Base-by-base conservation (phyloP, 2,888 invertebrate genomes). In the Protodeltote pygarga region DNA sequence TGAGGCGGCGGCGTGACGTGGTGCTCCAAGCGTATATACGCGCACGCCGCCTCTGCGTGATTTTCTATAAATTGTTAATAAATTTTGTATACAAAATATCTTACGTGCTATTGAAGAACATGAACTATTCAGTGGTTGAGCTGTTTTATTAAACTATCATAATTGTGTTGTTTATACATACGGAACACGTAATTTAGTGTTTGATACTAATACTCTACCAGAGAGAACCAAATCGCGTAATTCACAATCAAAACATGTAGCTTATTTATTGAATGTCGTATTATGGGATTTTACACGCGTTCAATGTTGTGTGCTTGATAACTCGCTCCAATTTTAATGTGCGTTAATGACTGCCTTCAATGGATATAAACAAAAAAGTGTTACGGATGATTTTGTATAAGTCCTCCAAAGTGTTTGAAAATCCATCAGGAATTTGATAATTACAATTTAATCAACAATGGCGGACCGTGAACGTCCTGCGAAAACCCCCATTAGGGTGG, bases 401-500 rank as follows among this genome's bases (percentile, higher is more conserved):
- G 65, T 71, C 63, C 53, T 45, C 65, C 75, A 70, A 71, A 75
- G 77, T 83, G 81, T 72, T 76, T 58, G 46, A 71, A 65, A 73
- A 55, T 73, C 57, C 65, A 75, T 72, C 75, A 67, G 73, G 72
- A 79, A 73, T 76, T 78, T 78, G 71, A 79, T 80, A 80, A 80
- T 80, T 77, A 72, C 74, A 69, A 74, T 54, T 45, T 54, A 79
- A 75, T 76, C 80, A 74, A 81, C 83, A 85, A 93, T 93, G 93
- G 93, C 93, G 85, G 93, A 93, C 65, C 89, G 93, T 40, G 92
- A 92, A 77, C 90, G 92, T 83, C 90, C 89, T 78, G 89, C 91
- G 67, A 94, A 94, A 89, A 94, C 94, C 74, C 95, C 96, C 71
- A 96, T 97, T 81, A 95, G 97, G 77, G 98, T 99, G 79, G 99